These are phyloP conservation scores for Lissonota sp. DNA, from an alignment of 2,888 invertebrate species.

Conservation along the genomic window DNA sequence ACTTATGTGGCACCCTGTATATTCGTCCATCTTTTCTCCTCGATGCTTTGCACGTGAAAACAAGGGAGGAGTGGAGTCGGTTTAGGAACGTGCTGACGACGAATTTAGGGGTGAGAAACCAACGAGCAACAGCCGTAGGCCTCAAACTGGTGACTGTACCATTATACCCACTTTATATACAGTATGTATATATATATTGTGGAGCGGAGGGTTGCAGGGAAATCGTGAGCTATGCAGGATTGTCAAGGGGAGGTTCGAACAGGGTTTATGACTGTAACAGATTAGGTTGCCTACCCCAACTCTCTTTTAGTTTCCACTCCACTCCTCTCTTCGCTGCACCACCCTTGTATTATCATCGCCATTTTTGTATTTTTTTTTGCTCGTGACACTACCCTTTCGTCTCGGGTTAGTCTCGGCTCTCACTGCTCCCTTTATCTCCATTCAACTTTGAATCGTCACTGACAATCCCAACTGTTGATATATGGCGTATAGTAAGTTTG, in stretches of 20 bases:
- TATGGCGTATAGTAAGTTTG: background rate
- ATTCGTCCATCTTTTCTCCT: conserved; percentile 16
- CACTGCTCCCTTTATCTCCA: conserved; percentile 5
- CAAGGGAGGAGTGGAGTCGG: conserved; percentile 49
- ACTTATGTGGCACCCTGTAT: too few relatives aligned
- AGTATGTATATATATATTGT: conserved; percentile 4
- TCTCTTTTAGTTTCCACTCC: conserved; percentile 47
- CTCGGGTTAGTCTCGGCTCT: background rate
- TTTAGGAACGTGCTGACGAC: conserved; percentile 40
- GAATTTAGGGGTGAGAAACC: conserved; percentile 44
- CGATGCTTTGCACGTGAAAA: conserved; percentile 52
- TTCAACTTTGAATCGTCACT: conserved; percentile 14
- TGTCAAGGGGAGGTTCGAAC: conserved; percentile 72
- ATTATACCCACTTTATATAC: conserved; percentile 46
- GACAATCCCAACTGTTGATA: conserved; percentile 9
- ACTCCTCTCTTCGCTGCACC: conserved; percentile 54
- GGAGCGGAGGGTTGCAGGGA: conserved; percentile 36
- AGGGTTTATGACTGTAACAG: conserved; percentile 83
- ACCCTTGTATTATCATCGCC: conserved; percentile 59
- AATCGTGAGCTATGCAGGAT: conserved; percentile 54
- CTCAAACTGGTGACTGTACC: conserved; percentile 45
- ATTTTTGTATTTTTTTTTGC: conserved; percentile 44
- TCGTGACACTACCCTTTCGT: conserved; percentile 61
- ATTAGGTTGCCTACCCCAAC: conserved; percentile 78
- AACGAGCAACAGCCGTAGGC: conserved; percentile 36